phyloP scores from a whole-genome alignment of 2,113 vertebrate species.

The Nothoprocta pentlandii region DNA sequence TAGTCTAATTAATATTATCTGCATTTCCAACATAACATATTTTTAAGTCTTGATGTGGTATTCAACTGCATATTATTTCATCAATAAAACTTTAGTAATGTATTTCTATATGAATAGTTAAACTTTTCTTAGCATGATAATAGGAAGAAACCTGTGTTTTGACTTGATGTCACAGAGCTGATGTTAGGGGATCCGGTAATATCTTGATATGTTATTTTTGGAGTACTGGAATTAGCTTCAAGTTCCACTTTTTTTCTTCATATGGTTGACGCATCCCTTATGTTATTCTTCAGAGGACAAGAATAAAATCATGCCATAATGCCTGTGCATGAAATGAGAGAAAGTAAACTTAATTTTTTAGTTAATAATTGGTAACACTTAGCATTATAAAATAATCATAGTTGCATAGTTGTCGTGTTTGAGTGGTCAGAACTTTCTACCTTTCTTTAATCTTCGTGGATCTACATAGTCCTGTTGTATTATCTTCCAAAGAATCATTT shows the following conservation, averaged over 20 bases:
- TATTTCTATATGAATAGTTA: neutral
- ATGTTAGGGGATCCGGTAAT: neutral
- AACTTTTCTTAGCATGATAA: neutral
- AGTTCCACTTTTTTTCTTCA: neutral
- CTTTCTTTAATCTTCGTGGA: slow-evolving; percentile 17
- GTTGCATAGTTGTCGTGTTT: neutral
- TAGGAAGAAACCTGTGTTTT: neutral
- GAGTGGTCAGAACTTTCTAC: neutral
- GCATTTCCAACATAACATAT: neutral
- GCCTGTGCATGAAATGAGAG: neutral
- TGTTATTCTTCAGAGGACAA: neutral
- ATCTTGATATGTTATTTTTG: neutral
- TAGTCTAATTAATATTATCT: neutral
- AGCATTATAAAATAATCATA: neutral
- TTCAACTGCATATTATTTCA: neutral
- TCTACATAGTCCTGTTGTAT: neutral
- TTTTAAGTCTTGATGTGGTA: neutral
- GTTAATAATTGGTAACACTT: neutral
- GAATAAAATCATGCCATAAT: neutral
- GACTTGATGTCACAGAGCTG: neutral
- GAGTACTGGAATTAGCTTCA: neutral
- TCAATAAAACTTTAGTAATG: no score
- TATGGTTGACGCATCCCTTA: neutral
- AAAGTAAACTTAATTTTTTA: neutral
- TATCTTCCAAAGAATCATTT: neutral